Evolutionary conservation across 2,888 invertebrate species (phyloP).

Genomic region (Spatulosminthurus flaviceps): DNA sequence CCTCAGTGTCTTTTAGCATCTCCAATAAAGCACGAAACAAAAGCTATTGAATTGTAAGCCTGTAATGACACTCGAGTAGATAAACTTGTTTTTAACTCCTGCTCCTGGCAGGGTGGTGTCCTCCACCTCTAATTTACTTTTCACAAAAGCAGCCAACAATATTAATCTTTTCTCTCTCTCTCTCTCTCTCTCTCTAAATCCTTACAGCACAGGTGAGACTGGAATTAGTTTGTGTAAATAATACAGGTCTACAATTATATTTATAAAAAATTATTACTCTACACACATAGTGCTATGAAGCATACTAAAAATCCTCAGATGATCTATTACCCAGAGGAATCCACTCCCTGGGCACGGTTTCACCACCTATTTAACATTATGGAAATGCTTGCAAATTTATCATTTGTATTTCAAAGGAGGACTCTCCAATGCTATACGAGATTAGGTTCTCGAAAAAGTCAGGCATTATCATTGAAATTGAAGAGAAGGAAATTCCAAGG

Average conservation of each 20-base stretch:
- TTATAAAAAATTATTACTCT: too few species aligned
- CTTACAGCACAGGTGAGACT: neutral
- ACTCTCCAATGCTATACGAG: neutral
- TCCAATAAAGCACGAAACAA: conserved; percentile 32
- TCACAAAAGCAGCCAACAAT: neutral
- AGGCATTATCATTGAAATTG: neutral
- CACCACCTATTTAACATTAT: neutral
- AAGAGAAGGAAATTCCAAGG: neutral
- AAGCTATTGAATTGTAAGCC: neutral
- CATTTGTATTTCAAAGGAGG: neutral
- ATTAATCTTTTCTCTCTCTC: neutral
- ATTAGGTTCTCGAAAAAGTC: too few species aligned
- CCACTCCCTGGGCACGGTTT: neutral
- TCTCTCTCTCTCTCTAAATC: neutral
- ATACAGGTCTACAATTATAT: neutral
- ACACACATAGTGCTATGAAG: too few species aligned
- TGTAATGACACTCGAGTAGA: neutral
- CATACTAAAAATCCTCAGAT: too few species aligned
- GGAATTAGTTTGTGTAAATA: neutral
- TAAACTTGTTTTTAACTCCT: conserved; percentile 7
- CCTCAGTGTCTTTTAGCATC: conserved; percentile 28
- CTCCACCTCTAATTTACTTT: neutral
- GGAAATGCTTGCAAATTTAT: neutral
- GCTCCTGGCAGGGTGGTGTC: conserved; percentile 9
- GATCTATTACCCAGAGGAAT: neutral